These are phyloP conservation scores for Enteromius thamalakanensis DNA, from an alignment of 2,797 vertebrate species.

Conservation along the genomic window DNA sequence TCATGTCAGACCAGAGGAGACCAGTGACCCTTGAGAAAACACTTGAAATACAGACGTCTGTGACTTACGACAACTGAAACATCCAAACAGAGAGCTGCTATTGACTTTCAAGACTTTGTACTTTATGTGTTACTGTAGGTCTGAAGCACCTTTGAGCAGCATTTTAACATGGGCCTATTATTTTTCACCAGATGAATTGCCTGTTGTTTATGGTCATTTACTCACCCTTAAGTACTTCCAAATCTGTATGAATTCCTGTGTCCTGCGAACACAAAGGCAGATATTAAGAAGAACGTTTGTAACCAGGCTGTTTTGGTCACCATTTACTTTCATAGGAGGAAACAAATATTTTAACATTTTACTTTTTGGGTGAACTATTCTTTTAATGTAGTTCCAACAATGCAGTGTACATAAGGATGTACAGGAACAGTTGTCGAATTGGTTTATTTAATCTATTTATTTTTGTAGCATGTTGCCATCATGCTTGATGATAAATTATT, in stretches of 20 bases:
- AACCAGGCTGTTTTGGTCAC: too few relatives aligned
- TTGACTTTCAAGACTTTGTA: neutral
- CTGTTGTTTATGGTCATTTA: neutral
- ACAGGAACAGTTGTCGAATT: neutral
- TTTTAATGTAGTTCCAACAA: too few relatives aligned
- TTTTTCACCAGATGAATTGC: neutral
- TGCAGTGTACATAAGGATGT: neutral
- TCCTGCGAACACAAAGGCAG: too few relatives aligned
- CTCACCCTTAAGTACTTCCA: too few relatives aligned
- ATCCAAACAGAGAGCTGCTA: slow-evolving; percentile 2
- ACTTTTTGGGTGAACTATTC: too few relatives aligned
- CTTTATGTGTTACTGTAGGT: slow-evolving; percentile 15
- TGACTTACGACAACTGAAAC: neutral
- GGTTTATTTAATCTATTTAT: slow-evolving; percentile 25
- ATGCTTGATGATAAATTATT: neutral
- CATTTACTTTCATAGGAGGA: too few relatives aligned
- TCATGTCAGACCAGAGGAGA: slow-evolving; percentile 31
- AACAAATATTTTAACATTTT: too few relatives aligned
- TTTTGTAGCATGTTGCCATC: neutral
- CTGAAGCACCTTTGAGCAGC: slow-evolving; percentile 13
- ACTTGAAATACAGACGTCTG: neutral
- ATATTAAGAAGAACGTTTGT: too few relatives aligned
- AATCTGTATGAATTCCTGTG: too few relatives aligned
- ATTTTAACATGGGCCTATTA: neutral
- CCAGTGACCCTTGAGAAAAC: slow-evolving; percentile 57